phyloP scores from a whole-genome alignment of 37 sponge, comb jelly and placozoan species.

The Geodia barretti region DNA sequence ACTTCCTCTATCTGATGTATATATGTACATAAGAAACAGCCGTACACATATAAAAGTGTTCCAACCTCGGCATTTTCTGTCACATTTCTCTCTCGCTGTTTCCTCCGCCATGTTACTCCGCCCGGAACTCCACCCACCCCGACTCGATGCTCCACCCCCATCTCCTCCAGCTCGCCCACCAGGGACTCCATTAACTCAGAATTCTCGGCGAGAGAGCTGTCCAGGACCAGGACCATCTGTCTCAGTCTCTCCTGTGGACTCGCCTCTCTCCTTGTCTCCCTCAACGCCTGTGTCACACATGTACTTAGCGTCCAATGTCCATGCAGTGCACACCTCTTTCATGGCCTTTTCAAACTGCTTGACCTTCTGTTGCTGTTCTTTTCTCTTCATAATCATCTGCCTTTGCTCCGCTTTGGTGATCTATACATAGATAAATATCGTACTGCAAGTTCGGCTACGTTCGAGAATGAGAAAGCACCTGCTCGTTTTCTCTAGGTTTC shows the following conservation, averaged over 20 bases:
- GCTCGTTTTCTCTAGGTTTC: too few species aligned
- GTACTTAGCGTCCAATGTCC: too few species aligned
- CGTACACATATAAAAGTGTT: background rate
- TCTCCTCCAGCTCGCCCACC: slow-evolving; percentile 13
- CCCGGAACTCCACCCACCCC: slow-evolving; percentile 1
- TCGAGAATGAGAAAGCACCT: too few species aligned
- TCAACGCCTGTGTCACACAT: background rate
- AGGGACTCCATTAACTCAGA: slow-evolving; percentile 46
- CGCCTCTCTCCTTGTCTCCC: slow-evolving; percentile 18
- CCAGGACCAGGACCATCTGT: slow-evolving; percentile 65
- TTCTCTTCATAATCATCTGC: too few species aligned
- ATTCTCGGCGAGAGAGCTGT: slow-evolving; percentile 41
- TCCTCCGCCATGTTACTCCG: slow-evolving; percentile 62
- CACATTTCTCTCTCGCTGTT: slow-evolving; percentile 39
- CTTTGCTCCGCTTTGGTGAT: too few species aligned
- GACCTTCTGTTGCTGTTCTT: slow-evolving; percentile 33
- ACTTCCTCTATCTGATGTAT: background rate
- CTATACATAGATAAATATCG: too few species aligned
- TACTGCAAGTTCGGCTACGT: too few species aligned
- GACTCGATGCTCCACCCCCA: slow-evolving; percentile 41
- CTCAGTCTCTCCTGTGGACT: slow-evolving; percentile 40
- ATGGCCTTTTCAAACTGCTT: slow-evolving; percentile 28
- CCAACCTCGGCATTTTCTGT: slow-evolving; percentile 51
- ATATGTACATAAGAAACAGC: background rate
- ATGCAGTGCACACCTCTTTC: slow-evolving; percentile 14